Base-by-base conservation (phyloP, 2,888 invertebrate genomes). In the Nudaria mundana region DNA sequence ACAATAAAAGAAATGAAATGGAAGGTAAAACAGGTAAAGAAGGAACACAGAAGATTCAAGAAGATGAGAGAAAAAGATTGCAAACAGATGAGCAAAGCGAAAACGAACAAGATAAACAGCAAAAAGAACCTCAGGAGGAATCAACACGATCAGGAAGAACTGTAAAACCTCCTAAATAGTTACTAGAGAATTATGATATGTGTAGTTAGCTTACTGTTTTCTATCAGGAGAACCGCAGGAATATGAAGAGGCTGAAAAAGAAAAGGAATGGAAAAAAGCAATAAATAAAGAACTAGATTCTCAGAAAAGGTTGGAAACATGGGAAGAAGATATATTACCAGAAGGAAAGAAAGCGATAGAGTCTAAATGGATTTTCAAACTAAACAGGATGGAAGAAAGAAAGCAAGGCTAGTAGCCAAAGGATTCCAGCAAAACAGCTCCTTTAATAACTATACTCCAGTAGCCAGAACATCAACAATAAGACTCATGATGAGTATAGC, bases 231-330 rank as follows among this genome's bases (percentile, higher is more conserved):
- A 34, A 16, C 15, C 33, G 3, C 2, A 3, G 2, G 8, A 15
- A 7, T 34, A 34, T 16, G 11, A 16, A 6, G 16, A 34, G n/a
- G 33, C 33, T 10, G 18, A 25, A 11, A 10, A 30, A 30, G 25
- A 34, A 1, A n/a, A 18, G 18, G 25, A 25, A 18, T 25, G 33
- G 33, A 11, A 10, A 11, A 3, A 25, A 16, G 33, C 33, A 8
- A 34, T 34, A 34, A 14, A 34, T 5, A 25, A 34, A 18, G 33
- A 34, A 6, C n/a, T 34, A 10, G 11, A 25, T 3, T 12, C 33
- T 5, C 25, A 14, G 5, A 3, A 24, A 25, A 33, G 22, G 3
- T 16, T 33, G 10, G 14, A 23, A 15, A 34, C 33, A 3, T 25
- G 33, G 33, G 25, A 25, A 34, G 11, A 16, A 6, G 2, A 10